Evolutionary conservation across 92 coral and sea anemone species (phyloP).

Genomic region (Pocillopora grandis): DNA sequence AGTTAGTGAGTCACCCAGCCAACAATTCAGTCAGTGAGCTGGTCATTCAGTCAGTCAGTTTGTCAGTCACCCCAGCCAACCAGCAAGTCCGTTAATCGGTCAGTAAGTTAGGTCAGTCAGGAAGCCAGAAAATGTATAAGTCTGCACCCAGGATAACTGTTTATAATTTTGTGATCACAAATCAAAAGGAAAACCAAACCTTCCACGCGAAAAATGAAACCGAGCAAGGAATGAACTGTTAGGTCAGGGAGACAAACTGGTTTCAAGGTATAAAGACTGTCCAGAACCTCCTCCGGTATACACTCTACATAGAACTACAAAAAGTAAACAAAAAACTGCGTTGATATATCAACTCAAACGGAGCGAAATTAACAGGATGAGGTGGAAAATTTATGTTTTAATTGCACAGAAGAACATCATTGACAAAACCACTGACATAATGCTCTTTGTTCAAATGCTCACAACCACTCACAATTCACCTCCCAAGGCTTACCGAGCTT

Average conservation of each 20-base stretch:
- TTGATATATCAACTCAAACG: neutral
- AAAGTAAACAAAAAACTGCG: neutral
- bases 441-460: neutral
- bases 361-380: too few relatives aligned
- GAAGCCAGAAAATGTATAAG: too few relatives aligned
- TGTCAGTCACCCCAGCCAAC: neutral
- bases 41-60: neutral
- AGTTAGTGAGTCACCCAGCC: too few relatives aligned
- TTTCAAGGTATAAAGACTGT: neutral
- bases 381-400: neutral
- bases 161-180: too few relatives aligned
- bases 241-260: constrained; percentile 9
- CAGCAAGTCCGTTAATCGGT: too few relatives aligned
- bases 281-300: neutral
- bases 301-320: constrained; percentile 4
- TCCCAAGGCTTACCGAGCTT: neutral
- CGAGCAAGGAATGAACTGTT: neutral
- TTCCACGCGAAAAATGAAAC: constrained; percentile 21
- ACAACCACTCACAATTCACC: neutral
- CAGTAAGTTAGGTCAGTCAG: too few relatives aligned
- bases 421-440: neutral
- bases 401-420: neutral
- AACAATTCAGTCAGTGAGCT: too few relatives aligned
- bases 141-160: too few relatives aligned
- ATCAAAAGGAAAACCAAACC: neutral